phyloP scores from a whole-genome alignment of 30 jellyfish, hydroid and myxozoan genomes.

The Pelagia noctiluca region DNA sequence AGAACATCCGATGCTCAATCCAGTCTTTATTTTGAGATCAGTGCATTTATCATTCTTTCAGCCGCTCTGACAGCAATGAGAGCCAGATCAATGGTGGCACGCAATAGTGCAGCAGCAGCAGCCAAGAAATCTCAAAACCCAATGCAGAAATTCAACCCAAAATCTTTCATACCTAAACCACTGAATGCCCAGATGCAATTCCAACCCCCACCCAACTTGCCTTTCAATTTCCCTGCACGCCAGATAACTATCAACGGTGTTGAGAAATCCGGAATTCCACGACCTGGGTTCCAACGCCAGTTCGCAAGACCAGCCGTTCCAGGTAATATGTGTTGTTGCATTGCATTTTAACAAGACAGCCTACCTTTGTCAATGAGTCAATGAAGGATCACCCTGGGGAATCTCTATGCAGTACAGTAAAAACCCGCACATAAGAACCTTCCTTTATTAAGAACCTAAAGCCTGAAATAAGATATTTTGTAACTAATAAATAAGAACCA shows the following conservation, averaged over 20 bases:
- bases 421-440: too few relatives aligned
- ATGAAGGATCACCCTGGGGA: too few relatives aligned
- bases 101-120: background rate
- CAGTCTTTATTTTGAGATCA: too few relatives aligned
- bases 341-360: too few relatives aligned
- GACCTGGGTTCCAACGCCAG: slow-evolving; percentile 59
- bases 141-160: slow-evolving; percentile 30
- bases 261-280: slow-evolving; percentile 94
- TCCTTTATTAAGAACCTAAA: too few relatives aligned
- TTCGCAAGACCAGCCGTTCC: slow-evolving; percentile 4
- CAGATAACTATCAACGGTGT: slow-evolving; percentile 88
- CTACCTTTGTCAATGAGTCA: too few relatives aligned
- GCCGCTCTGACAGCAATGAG: slow-evolving; percentile 4
- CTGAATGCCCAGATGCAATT: slow-evolving; percentile 10
- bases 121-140: too few relatives aligned
- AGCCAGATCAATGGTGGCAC: slow-evolving; percentile 1
- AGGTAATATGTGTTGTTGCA: too few relatives aligned
- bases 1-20: too few relatives aligned
- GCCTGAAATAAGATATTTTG: too few relatives aligned
- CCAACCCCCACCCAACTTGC: slow-evolving; percentile 12
- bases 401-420: too few relatives aligned
- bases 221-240: slow-evolving; percentile 32
- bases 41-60: background rate
- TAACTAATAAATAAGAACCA: too few relatives aligned
- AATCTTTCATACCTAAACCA: slow-evolving; percentile 58